Evolutionary conservation across 1,140 invertebrate genomes (phyloP).

Genomic region (Pararge aegeria): DNA sequence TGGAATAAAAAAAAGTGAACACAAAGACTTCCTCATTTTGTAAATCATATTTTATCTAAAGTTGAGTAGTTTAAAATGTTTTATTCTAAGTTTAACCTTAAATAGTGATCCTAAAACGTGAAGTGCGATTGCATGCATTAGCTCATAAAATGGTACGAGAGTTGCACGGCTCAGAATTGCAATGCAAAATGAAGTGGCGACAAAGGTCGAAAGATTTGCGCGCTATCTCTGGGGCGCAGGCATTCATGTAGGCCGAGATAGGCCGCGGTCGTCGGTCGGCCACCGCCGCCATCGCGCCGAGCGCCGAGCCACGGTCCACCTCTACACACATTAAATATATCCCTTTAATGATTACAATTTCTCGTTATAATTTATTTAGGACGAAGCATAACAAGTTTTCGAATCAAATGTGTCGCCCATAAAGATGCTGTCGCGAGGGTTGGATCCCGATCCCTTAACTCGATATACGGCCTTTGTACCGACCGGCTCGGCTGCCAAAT

Average conservation of each 20-base stretch:
- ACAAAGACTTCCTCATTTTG: too few species aligned
- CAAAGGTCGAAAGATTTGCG: conserved; percentile 60
- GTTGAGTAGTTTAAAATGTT: too few species aligned
- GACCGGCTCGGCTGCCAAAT: conserved; percentile 47
- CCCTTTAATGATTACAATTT: conserved; percentile 79
- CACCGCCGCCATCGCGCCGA: conserved; percentile 42
- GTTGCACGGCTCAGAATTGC: conserved; percentile 8
- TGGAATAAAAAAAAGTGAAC: too few species aligned
- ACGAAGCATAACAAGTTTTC: conserved; percentile 78
- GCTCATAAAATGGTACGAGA: neutral
- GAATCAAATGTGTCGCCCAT: conserved; percentile 79
- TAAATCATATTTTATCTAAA: too few species aligned
- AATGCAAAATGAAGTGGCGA: conserved; percentile 36
- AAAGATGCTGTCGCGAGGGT: conserved; percentile 74
- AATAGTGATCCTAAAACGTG: too few species aligned
- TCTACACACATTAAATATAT: conserved; percentile 75
- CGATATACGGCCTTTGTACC: conserved; percentile 61
- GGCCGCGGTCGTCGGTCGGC: conserved; percentile 30
- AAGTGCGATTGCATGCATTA: too few species aligned
- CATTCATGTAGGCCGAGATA: conserved; percentile 71
- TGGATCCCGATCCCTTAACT: conserved; percentile 58
- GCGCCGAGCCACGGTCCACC: conserved; percentile 35
- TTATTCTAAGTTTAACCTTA: too few species aligned
- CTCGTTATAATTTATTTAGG: conserved; percentile 79
- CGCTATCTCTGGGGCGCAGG: conserved; percentile 59